phyloP scores from a whole-genome alignment of 2,113 vertebrate species.

The Hiodon alosoides region DNA sequence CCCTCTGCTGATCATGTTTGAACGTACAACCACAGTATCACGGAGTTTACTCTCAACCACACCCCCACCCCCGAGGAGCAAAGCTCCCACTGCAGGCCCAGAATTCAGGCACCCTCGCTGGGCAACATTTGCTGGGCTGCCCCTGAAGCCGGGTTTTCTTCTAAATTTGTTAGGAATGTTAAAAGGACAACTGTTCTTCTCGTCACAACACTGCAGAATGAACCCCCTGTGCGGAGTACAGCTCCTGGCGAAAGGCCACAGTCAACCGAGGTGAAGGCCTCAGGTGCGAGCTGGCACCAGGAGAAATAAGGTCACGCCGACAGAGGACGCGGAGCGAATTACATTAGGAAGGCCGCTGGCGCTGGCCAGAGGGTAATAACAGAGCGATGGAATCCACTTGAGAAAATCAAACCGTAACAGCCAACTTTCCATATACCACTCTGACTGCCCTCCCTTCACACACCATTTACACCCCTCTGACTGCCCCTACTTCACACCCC shows the following conservation, averaged over 20 bases:
- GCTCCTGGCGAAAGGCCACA: conserved; percentile 45
- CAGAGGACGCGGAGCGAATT: background rate
- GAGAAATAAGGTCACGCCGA: conserved; percentile 36
- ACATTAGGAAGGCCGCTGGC: background rate
- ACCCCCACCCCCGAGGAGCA: no score
- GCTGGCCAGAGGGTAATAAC: background rate
- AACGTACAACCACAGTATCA: no score
- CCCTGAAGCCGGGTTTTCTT: background rate
- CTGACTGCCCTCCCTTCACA: no score
- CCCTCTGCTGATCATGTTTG: no score
- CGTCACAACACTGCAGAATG: conserved; percentile 47
- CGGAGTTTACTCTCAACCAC: no score
- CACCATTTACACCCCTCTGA: no score
- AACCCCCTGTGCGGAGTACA: conserved; percentile 48
- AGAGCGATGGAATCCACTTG: background rate
- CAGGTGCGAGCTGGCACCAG: background rate
- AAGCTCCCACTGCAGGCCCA: background rate
- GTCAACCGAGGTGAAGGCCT: conserved; percentile 47
- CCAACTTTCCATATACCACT: no score
- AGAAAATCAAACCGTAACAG: background rate
- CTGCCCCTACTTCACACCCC: no score
- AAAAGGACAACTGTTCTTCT: conserved; percentile 55
- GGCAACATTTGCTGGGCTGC: background rate
- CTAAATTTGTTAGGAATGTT: background rate
- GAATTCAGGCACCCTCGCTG: background rate